phyloP scores from a whole-genome alignment of 2,797 vertebrate genomes.

The Manis pentadactyla region DNA sequence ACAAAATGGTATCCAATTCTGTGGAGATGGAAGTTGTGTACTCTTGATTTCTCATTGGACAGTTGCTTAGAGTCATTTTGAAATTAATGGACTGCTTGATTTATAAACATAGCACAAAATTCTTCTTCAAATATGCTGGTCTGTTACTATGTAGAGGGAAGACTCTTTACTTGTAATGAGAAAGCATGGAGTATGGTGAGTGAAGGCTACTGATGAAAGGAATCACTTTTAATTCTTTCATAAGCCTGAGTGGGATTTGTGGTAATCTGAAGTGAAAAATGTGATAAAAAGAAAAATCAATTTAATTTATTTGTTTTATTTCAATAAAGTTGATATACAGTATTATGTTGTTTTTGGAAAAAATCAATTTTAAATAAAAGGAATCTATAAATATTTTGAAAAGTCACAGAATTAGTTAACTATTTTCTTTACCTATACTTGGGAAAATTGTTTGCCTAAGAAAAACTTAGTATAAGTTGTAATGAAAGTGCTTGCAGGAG shows the following conservation, averaged over 20 bases:
- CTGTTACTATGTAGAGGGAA: background rate
- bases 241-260: background rate
- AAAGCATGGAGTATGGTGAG: background rate
- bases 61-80: background rate
- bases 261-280: background rate
- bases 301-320: background rate
- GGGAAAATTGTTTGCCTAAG: background rate
- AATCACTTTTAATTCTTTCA: background rate
- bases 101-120: background rate
- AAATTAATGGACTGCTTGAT: background rate
- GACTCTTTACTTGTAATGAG: background rate
- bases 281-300: background rate
- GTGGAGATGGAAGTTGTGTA: background rate
- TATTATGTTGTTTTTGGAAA: background rate
- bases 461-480: background rate
- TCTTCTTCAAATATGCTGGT: background rate
- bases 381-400: conserved; percentile 36
- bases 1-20: background rate
- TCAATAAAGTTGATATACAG: too few species aligned
- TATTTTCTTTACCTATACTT: background rate
- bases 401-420: background rate
- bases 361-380: background rate
- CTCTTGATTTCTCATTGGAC: background rate
- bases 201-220: background rate
- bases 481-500: background rate